These are phyloP conservation scores for Dysidea cf. avara DNA, from an alignment of 37 sponge, comb jelly and placozoan genomes.

Conservation along the genomic window DNA sequence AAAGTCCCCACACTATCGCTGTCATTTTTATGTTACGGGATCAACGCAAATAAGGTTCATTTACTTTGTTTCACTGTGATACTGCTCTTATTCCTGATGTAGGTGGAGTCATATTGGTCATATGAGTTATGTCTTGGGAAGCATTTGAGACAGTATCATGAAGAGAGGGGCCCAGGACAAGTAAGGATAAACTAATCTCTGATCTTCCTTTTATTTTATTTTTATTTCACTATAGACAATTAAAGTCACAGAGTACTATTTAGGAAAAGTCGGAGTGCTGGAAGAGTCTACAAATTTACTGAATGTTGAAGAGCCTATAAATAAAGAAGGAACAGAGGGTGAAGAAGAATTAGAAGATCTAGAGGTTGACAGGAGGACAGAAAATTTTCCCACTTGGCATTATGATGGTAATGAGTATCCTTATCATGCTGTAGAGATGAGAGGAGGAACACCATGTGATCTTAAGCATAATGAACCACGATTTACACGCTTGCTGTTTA, in stretches of 20 bases:
- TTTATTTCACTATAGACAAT: too few relatives aligned
- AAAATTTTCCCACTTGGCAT: slow-evolving; percentile 33
- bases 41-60: too few relatives aligned
- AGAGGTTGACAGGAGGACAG: not conserved
- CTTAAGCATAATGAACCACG: slow-evolving; percentile 33
- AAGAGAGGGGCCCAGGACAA: slow-evolving; percentile 23
- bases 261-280: not conserved
- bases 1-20: too few relatives aligned
- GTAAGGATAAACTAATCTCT: too few relatives aligned
- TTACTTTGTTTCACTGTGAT: too few relatives aligned
- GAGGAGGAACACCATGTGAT: slow-evolving; percentile 73
- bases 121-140: slow-evolving; percentile 72
- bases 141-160: slow-evolving; percentile 66
- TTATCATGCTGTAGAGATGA: slow-evolving; percentile 55
- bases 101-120: slow-evolving; percentile 76
- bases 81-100: not conserved
- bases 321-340: not conserved
- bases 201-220: too few relatives aligned
- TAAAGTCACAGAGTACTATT: not conserved
- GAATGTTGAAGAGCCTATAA: not conserved
- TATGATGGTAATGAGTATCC: slow-evolving; percentile 63
- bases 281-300: not conserved
- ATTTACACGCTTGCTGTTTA: slow-evolving; percentile 37
- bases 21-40: too few relatives aligned
- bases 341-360: not conserved